A percentile compares a stretch with the other conserved stretches of the same genome.
Conservation (phyloP, 2,113 vertebrate genomes). For the Lophura nycthemera region DNA sequence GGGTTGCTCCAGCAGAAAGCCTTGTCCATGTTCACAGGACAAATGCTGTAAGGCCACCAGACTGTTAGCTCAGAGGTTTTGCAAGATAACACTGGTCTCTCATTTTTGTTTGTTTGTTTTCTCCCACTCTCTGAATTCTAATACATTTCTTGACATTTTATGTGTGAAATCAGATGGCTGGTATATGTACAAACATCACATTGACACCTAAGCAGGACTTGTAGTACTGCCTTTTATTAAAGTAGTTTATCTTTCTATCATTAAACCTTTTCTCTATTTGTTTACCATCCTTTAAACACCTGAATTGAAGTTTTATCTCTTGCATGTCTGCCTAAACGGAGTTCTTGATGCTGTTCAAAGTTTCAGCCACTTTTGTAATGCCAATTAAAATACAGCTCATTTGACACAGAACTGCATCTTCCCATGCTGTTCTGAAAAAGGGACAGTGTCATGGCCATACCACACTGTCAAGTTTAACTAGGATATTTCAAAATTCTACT, state of each 20-base stretch:
- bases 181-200: neutral
- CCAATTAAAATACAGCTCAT: neutral
- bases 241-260: neutral
- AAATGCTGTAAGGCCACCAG: neutral
- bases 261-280: neutral
- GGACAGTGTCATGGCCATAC: neutral
- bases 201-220: neutral
- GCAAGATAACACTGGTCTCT: fast-evolving
- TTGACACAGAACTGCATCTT: neutral
- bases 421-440: fast-evolving
- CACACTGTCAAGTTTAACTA: neutral
- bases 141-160: neutral
- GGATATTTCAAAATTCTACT: neutral
- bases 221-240: neutral
- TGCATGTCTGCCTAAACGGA: fast-evolving
- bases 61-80: neutral
- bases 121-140: neutral
- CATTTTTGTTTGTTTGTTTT: neutral
- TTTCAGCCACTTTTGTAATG: neutral
- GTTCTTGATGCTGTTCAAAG: neutral
- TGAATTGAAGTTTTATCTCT: neutral
- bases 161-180: neutral
- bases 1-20: neutral
- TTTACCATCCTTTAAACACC: neutral
- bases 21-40: neutral